Evolutionary conservation across 2,113 vertebrate genomes (phyloP).

Genomic region (Alectura lathami): DNA sequence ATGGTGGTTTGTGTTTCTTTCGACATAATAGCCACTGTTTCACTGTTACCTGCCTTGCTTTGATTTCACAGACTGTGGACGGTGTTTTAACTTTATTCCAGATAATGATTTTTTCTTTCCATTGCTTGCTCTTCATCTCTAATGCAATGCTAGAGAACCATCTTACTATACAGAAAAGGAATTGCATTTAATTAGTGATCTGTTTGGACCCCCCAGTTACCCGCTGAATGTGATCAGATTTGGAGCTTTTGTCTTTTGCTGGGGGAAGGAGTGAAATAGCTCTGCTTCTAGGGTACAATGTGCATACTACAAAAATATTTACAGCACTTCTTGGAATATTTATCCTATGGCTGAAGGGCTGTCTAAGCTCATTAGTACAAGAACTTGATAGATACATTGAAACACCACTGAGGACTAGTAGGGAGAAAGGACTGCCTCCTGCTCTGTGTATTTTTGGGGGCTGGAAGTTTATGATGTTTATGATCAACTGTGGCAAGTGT

Average conservation of each 20-base stretch:
- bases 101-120: not conserved
- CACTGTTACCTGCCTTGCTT: not conserved
- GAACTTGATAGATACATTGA: not conserved
- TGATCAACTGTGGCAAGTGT: not conserved
- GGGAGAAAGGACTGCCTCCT: not conserved
- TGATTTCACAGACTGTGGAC: not conserved
- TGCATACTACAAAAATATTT: slow-evolving; percentile 7
- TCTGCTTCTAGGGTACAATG: not conserved
- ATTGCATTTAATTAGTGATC: not conserved
- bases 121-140: not conserved
- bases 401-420: not conserved
- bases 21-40: not conserved
- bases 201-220: not conserved
- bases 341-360: slow-evolving; percentile 1
- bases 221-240: not conserved
- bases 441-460: not conserved
- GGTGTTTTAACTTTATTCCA: not conserved
- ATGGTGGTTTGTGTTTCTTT: not conserved
- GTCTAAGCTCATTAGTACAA: not conserved
- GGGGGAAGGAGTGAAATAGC: not conserved
- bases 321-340: slow-evolving; percentile 3
- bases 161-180: not conserved
- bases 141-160: not conserved
- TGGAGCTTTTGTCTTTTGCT: not conserved
- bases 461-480: slow-evolving; percentile 28